Percentiles rank a stretch among this genome's conserved stretches.
Evolutionary conservation across 2,888 invertebrate species (phyloP).

Genomic region (Drosophila koepferae): DNA sequence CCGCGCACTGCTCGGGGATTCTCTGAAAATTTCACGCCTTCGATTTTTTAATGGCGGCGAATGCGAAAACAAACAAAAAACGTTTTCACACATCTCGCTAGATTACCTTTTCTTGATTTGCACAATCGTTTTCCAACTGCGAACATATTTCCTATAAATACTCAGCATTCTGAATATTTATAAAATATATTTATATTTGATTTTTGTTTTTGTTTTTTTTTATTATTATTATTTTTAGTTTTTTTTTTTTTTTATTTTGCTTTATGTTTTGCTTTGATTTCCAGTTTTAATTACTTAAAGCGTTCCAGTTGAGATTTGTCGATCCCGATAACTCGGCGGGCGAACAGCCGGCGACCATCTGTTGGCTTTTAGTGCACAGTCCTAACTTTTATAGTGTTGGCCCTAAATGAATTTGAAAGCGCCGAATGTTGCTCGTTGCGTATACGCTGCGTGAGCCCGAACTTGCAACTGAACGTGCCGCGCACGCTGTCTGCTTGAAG

Average conservation of each 20-base stretch:
- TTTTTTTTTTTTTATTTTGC: slow-evolving; percentile 1
- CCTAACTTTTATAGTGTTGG: slow-evolving; percentile 62
- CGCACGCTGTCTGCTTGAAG: slow-evolving; percentile 41
- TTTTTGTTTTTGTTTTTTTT: slow-evolving; percentile 3
- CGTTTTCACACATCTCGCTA: slow-evolving; percentile 46
- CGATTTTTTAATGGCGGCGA: slow-evolving; percentile 55
- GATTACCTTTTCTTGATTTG: slow-evolving; percentile 50
- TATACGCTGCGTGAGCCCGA: slow-evolving; percentile 69
- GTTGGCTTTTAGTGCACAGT: slow-evolving; percentile 63
- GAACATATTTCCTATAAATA: slow-evolving; percentile 29
- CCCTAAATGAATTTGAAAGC: slow-evolving; percentile 13
- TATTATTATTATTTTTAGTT: too few relatives aligned
- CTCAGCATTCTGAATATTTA: slow-evolving; percentile 35
- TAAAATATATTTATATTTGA: slow-evolving; percentile 27
- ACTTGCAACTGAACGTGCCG: slow-evolving; percentile 63
- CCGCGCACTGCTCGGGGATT: slow-evolving; percentile 41
- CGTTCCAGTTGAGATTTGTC: slow-evolving; percentile 38
- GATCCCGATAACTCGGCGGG: slow-evolving; percentile 70
- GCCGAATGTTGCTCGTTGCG: slow-evolving; percentile 53
- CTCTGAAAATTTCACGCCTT: slow-evolving; percentile 64
- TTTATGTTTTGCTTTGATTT: slow-evolving; percentile 6
- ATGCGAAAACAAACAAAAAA: slow-evolving; percentile 57
- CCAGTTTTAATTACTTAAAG: slow-evolving; percentile 23
- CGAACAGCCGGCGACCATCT: slow-evolving; percentile 74
- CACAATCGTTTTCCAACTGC: slow-evolving; percentile 30